Conservation (phyloP, 1,140 invertebrate species). For the Lamellibrachia luymesi region DNA sequence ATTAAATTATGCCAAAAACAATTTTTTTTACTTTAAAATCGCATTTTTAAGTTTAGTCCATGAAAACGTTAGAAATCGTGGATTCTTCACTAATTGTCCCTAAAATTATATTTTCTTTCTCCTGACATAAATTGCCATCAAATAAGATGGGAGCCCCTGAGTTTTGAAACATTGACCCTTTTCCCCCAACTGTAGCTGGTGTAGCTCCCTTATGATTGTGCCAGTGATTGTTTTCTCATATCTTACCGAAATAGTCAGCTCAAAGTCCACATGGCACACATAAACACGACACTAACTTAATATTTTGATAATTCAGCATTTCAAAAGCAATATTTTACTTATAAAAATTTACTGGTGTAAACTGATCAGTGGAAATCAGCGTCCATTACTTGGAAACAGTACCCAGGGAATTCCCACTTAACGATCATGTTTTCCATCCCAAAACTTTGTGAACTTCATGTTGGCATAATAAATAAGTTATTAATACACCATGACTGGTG, state of each 20-base stretch:
- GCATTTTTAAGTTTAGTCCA: no score
- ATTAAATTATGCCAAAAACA: no score
- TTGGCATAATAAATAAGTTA: neutral
- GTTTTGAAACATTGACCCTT: no score
- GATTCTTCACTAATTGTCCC: no score
- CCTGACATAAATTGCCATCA: no score
- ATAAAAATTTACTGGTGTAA: neutral
- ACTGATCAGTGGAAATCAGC: neutral
- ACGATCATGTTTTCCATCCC: neutral
- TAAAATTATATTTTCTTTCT: no score
- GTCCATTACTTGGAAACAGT: neutral
- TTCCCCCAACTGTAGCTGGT: no score
- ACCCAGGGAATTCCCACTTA: neutral
- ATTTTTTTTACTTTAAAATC: no score
- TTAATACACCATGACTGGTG: neutral
- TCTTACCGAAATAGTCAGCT: neutral
- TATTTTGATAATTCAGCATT: neutral
- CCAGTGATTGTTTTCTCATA: neutral
- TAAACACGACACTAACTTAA: neutral
- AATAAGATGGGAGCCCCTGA: no score
- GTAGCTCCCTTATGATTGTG: no score
- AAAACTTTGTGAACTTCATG: neutral
- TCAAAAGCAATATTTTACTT: neutral
- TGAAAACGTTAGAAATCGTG: no score
- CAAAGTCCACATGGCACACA: neutral